phyloP scores from a whole-genome alignment of 2,888 invertebrate genomes.

The Drosophila leonis region DNA sequence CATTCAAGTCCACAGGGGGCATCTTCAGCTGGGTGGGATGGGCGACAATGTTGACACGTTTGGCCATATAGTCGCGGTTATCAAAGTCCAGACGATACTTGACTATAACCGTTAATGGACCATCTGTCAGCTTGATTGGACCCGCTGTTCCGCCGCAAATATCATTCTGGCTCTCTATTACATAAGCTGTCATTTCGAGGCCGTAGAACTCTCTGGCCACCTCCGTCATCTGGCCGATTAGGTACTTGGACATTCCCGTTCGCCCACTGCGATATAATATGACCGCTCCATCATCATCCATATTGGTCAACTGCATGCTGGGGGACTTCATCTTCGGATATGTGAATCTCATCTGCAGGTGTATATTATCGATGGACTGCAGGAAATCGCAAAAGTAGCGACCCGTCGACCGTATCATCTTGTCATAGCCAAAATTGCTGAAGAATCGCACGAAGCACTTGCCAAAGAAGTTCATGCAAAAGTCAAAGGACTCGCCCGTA shows the following conservation, averaged over 20 bases:
- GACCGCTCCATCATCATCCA: conserved; percentile 92
- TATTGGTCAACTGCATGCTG: conserved; percentile 95
- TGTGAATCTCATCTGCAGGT: conserved; percentile 95
- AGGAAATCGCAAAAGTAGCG: conserved; percentile 96
- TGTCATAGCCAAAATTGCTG: conserved; percentile 95
- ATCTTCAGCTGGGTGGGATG: conserved; percentile 83
- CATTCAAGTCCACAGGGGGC: conserved; percentile 88
- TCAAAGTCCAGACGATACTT: conserved; percentile 94
- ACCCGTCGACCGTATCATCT: conserved; percentile 94
- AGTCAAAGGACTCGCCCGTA: conserved; percentile 89
- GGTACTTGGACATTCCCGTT: conserved; percentile 92
- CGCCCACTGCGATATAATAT: conserved; percentile 94
- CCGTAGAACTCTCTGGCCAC: conserved; percentile 87
- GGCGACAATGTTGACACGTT: conserved; percentile 83
- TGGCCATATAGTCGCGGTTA: conserved; percentile 90
- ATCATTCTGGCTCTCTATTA: conserved; percentile 89
- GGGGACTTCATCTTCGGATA: conserved; percentile 98
- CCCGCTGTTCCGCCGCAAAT: conserved; percentile 72
- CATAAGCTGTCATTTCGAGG: conserved; percentile 88
- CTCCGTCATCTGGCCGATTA: conserved; percentile 95
- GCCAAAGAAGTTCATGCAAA: conserved; percentile 95
- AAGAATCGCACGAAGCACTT: conserved; percentile 95
- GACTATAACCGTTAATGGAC: conserved; percentile 87
- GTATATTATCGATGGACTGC: conserved; percentile 96
- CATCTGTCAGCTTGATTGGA: conserved; percentile 82